Base-by-base conservation (phyloP, 2,888 invertebrate species). In the Auanema sp. region DNA sequence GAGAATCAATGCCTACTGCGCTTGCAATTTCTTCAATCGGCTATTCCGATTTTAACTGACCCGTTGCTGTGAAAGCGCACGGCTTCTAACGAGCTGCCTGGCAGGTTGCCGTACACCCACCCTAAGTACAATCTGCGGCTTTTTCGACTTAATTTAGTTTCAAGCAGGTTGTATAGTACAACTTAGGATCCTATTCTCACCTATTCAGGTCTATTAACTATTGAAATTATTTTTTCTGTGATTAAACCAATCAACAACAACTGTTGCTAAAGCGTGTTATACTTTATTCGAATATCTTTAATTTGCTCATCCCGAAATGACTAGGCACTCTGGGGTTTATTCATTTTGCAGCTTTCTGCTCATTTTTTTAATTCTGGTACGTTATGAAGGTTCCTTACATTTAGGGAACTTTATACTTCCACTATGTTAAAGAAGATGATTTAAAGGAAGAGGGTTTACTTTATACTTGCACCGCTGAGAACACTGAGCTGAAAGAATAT, bases 381-480 rank as follows among this genome's bases (percentile, higher is more conserved):
- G 60, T 33, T 60, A 53, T 24, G 25, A 14, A 3, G 6, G 47
- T 47, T 47, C 21, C 47, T 5, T 47, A 18, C 16, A 53, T 63
- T 56, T 66, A 84, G 84, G 83, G 84, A 60, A 79, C 79, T 49
- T 72, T 83, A 57, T 83, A 79, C 75, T 84, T 83, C 69, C 82
- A 84, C 65, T 76, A 77, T 72, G 83, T 83, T 53, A 70, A 75
- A 71, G 75, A 76, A 64, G 72, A 70, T 56, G 83, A 83, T 77
- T 79, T 79, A 66, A 78, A 82, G 78, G 68, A 72, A n/a, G 73
- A 75, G 23, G 53, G 60, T 52, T 74, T 72, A 40, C 79, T 76
- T 71, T 83, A 82, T 72, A 81, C 84, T 24, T 83, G 83, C 66
- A 78, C 79, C 3, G 83, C 83, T 14, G 83, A 83, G 69, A 84